Conservation (phyloP, 2,113 vertebrate genomes). For the Oryzias javanicus region DNA sequence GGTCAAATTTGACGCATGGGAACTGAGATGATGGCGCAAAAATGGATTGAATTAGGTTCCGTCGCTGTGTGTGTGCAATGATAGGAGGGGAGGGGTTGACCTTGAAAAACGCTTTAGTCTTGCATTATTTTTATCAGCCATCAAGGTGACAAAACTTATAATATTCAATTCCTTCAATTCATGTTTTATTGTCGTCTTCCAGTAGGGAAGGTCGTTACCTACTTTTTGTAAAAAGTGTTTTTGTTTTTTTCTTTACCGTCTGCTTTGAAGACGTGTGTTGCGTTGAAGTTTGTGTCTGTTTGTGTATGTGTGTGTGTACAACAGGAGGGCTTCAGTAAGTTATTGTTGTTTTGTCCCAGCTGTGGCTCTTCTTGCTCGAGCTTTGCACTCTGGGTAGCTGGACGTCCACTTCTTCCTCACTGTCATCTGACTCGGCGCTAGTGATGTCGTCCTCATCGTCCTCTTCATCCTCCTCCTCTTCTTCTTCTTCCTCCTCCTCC, state of each 20-base stretch:
- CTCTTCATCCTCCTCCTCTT: conserved; percentile 84
- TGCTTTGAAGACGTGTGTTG: conserved; percentile 31
- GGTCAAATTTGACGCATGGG: conserved; percentile 16
- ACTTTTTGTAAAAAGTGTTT: conserved; percentile 52
- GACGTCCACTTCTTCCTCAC: conserved; percentile 82
- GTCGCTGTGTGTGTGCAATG: neutral
- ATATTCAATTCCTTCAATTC: neutral
- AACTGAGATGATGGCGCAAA: conserved; percentile 20
- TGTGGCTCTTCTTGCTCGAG: conserved; percentile 80
- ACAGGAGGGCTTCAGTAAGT: conserved; percentile 75
- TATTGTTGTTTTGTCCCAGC: conserved; percentile 88
- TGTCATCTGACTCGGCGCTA: conserved; percentile 90
- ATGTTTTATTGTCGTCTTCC: conserved; percentile 34
- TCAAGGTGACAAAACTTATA: no score
- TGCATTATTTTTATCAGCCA: conserved; percentile 1
- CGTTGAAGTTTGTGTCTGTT: conserved; percentile 18
- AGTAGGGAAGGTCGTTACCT: conserved; percentile 56
- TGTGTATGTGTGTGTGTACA: conserved; percentile 11
- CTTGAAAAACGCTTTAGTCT: conserved; percentile 1
- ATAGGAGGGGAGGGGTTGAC: neutral
- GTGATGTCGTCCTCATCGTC: conserved; percentile 86
- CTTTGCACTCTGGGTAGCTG: conserved; percentile 76
- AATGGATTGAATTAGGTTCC: conserved; percentile 12
- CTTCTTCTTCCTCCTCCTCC: conserved; percentile 83
- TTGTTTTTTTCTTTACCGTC: conserved; percentile 21